These are phyloP conservation scores for Sinelater perroti DNA, from an alignment of 2,888 invertebrate genomes.

Conservation along the genomic window DNA sequence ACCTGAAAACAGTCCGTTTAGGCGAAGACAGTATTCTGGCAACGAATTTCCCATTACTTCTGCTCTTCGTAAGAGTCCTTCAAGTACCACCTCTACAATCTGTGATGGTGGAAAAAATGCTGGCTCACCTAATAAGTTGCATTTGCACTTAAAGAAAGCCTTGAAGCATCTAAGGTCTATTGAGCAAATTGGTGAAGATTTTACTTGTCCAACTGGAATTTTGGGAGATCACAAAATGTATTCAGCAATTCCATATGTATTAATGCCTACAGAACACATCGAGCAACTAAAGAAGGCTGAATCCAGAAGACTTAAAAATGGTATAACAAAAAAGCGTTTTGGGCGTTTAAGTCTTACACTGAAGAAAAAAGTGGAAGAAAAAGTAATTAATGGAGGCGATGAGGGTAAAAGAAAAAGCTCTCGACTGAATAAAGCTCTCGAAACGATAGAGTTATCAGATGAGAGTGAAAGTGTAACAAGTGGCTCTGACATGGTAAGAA, in stretches of 20 bases:
- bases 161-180: constrained; percentile 16
- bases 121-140: neutral
- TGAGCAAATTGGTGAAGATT: neutral
- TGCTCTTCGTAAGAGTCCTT: no score
- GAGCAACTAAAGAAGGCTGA: neutral
- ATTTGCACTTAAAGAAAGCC: constrained; percentile 2
- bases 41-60: no score
- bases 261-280: neutral
- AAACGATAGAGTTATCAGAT: constrained; percentile 1
- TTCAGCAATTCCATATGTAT: constrained; percentile 13
- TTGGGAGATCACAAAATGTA: constrained; percentile 12
- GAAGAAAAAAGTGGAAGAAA: neutral
- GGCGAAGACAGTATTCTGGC: no score
- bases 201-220: constrained; percentile 1
- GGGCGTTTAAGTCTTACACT: no score
- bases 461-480: no score
- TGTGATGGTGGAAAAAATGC: neutral
- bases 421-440: neutral
- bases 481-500: neutral
- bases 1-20: constrained; percentile 1
- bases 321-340: no score
- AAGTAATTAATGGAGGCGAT: neutral
- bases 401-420: neutral
- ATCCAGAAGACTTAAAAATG: neutral
- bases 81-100: no score